These are phyloP conservation scores for Dermochelys coriacea DNA, from an alignment of 2,797 vertebrate genomes.

Conservation along the genomic window DNA sequence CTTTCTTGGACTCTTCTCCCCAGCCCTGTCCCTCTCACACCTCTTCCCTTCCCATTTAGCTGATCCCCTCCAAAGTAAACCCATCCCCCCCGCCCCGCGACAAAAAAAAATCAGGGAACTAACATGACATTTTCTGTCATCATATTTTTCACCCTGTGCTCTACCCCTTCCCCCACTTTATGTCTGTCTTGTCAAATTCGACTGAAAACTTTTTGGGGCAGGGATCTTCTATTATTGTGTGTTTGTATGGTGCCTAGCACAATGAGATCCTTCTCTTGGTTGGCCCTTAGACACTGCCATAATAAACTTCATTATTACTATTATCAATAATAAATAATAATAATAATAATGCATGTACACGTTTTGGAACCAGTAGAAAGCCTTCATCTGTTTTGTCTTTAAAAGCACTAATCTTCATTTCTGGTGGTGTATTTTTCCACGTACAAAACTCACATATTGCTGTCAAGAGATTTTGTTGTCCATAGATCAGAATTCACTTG, in stretches of 20 bases:
- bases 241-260: background rate
- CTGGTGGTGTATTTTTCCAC: background rate
- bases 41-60: background rate
- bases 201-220: background rate
- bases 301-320: background rate
- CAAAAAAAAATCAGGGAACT: background rate
- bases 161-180: background rate
- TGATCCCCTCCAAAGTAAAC: background rate
- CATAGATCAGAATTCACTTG: background rate
- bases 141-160: background rate
- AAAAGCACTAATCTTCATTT: constrained; percentile 4
- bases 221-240: background rate
- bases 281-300: background rate
- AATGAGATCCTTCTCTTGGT: background rate
- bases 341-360: background rate
- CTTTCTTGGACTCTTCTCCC: background rate
- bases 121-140: background rate
- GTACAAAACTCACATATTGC: background rate
- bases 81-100: background rate
- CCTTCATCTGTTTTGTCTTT: background rate
- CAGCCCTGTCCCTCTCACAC: background rate
- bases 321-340: background rate
- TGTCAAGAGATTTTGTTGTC: background rate
- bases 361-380: background rate
- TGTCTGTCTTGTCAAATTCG: background rate